A percentile compares a stretch with the other conserved stretches of the same genome.
Evolutionary conservation across 2,888 invertebrate genomes (phyloP).

Genomic region (Cerceris rybyensis): DNA sequence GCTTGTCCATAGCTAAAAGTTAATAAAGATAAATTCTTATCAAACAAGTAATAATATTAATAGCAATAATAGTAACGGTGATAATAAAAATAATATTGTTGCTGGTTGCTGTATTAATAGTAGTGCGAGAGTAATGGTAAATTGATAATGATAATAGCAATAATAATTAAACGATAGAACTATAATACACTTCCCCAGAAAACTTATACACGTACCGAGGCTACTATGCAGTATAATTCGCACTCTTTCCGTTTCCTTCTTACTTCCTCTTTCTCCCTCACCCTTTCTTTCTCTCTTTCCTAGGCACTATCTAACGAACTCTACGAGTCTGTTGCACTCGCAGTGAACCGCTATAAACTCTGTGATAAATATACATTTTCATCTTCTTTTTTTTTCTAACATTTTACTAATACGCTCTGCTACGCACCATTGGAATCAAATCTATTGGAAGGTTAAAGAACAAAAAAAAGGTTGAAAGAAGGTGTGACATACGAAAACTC

Average conservation of each 20-base stretch:
- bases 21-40: slow-evolving; percentile 65
- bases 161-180: slow-evolving; percentile 61
- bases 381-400: slow-evolving; percentile 33
- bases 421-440: slow-evolving; percentile 74
- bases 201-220: slow-evolving; percentile 66
- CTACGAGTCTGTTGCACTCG: slow-evolving; percentile 46
- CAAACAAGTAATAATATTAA: slow-evolving; percentile 70
- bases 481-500: slow-evolving; percentile 31
- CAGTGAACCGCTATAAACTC: slow-evolving; percentile 58
- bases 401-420: slow-evolving; percentile 47
- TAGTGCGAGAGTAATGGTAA: slow-evolving; percentile 64
- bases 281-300: slow-evolving; percentile 9
- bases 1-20: slow-evolving; percentile 72
- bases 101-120: slow-evolving; percentile 64
- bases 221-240: slow-evolving; percentile 63
- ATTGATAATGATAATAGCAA: slow-evolving; percentile 60
- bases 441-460: slow-evolving; percentile 49
- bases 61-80: slow-evolving; percentile 68
- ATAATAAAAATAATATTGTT: slow-evolving; percentile 72
- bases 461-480: slow-evolving; percentile 6
- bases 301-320: slow-evolving; percentile 58
- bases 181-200: slow-evolving; percentile 72
- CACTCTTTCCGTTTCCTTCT: slow-evolving; percentile 29
- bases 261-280: slow-evolving; percentile 2
- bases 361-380: slow-evolving; percentile 63